A percentile compares a stretch with the other conserved stretches of the same genome.
phyloP scores from a whole-genome alignment of 2,797 vertebrate genomes.

The Gymnothorax javanicus region DNA sequence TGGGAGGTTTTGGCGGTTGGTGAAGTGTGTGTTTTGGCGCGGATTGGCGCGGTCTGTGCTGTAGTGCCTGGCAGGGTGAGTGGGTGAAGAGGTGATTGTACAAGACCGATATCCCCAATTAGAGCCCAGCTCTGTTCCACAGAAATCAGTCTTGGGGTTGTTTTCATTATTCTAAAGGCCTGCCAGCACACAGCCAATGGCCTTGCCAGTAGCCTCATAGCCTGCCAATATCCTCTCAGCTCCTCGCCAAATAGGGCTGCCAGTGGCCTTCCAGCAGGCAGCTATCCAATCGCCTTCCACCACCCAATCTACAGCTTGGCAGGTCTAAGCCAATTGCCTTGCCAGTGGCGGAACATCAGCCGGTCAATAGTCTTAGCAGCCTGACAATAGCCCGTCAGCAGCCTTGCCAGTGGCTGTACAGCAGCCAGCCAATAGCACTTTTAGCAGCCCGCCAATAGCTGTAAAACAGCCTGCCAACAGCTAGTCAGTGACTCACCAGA shows the following conservation, averaged over 20 bases:
- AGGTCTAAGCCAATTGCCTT: background rate
- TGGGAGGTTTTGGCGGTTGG: too few species aligned
- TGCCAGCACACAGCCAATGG: background rate
- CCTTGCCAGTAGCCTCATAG: too few species aligned
- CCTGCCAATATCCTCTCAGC: too few species aligned
- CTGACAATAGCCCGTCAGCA: background rate
- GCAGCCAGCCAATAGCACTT: background rate
- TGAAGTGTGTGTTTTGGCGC: conserved; percentile 38
- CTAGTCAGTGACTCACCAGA: background rate
- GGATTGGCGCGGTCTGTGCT: conserved; percentile 31
- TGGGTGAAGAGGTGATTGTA: background rate
- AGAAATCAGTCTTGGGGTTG: background rate
- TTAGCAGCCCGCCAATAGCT: background rate
- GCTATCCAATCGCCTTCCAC: too few species aligned
- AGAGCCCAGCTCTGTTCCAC: background rate
- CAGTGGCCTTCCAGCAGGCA: too few species aligned
- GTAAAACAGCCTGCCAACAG: background rate
- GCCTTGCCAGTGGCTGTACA: background rate
- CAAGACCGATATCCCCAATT: background rate
- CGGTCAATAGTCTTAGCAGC: background rate
- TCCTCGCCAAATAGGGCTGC: too few species aligned
- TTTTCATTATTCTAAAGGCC: background rate
- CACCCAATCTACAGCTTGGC: too few species aligned
- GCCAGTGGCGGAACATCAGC: background rate
- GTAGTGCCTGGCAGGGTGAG: conserved; percentile 10